These are phyloP conservation scores for Ariopsis seemanni DNA, from an alignment of 2,113 vertebrate genomes.

Conservation along the genomic window DNA sequence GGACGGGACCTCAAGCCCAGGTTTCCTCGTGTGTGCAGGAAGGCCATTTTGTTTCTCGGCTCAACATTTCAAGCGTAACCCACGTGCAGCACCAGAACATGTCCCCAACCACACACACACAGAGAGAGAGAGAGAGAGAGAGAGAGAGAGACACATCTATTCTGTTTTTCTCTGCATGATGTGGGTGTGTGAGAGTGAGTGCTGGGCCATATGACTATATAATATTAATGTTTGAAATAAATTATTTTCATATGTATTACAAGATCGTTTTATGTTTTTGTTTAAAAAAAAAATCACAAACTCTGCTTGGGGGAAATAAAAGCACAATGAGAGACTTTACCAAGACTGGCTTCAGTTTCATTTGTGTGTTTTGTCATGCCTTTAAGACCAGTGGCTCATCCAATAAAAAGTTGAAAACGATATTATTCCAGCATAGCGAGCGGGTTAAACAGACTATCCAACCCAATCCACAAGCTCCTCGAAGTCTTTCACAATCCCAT, in stretches of 20 bases:
- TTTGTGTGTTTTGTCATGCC: not conserved
- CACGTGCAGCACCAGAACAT: constrained; percentile 3
- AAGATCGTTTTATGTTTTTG: not conserved
- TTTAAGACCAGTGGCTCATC: not conserved
- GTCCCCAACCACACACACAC: not conserved
- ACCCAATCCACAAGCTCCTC: not conserved
- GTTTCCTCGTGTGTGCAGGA: constrained; percentile 16
- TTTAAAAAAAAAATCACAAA: too few species aligned
- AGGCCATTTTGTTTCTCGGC: constrained; percentile 21
- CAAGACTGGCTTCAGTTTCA: not conserved
- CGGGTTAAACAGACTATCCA: constrained; percentile 42
- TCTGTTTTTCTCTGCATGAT: not conserved
- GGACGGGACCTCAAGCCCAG: not conserved
- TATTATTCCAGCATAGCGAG: constrained; percentile 45
- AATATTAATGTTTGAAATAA: not conserved
- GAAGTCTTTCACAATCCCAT: not conserved
- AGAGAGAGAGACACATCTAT: not conserved
- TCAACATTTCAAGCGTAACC: constrained; percentile 26
- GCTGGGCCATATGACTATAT: not conserved
- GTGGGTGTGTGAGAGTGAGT: not conserved
- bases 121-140: too few species aligned
- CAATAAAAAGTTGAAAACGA: not conserved
- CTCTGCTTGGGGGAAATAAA: not conserved
- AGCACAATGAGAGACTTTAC: not conserved
- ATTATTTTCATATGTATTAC: not conserved